Percentiles rank a stretch among this genome's conserved stretches.
phyloP scores from a whole-genome alignment of 1,140 invertebrate species.

The Sweltsa coloradensis region DNA sequence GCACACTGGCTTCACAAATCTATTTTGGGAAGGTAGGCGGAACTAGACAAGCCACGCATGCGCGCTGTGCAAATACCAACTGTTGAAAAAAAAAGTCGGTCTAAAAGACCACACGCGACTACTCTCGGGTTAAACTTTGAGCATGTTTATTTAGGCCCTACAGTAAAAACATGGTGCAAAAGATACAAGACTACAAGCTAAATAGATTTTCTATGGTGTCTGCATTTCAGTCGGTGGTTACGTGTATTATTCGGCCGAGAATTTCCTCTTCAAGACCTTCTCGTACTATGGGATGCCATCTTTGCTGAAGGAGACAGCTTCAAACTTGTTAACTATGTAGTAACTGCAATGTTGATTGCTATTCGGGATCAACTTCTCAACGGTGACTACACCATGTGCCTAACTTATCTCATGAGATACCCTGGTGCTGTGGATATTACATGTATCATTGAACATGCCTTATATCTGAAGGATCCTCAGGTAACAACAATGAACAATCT shows the following conservation, averaged over 20 bases:
- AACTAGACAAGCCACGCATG: no score
- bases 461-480: slow-evolving; percentile 44
- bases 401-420: slow-evolving; percentile 53
- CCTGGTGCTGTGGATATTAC: slow-evolving; percentile 47
- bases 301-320: slow-evolving; percentile 58
- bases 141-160: no score
- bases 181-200: slow-evolving; percentile 1
- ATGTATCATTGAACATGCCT: slow-evolving; percentile 46
- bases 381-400: slow-evolving; percentile 48
- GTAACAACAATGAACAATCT: no score
- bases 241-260: slow-evolving; percentile 67
- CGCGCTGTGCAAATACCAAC: no score
- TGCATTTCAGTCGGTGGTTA: slow-evolving; percentile 65
- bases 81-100: no score
- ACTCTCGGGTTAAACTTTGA: no score
- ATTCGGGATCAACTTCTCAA: slow-evolving; percentile 47
- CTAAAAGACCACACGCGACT: no score
- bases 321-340: slow-evolving; percentile 58
- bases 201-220: slow-evolving; percentile 13
- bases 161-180: neutral
- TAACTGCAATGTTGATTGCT: slow-evolving; percentile 61
- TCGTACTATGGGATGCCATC: slow-evolving; percentile 68
- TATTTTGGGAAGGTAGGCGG: no score
- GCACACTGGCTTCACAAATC: no score
- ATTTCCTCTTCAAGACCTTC: slow-evolving; percentile 58